Conservation (phyloP, 1,140 invertebrate genomes). For the Ceratitis capitata region DNA sequence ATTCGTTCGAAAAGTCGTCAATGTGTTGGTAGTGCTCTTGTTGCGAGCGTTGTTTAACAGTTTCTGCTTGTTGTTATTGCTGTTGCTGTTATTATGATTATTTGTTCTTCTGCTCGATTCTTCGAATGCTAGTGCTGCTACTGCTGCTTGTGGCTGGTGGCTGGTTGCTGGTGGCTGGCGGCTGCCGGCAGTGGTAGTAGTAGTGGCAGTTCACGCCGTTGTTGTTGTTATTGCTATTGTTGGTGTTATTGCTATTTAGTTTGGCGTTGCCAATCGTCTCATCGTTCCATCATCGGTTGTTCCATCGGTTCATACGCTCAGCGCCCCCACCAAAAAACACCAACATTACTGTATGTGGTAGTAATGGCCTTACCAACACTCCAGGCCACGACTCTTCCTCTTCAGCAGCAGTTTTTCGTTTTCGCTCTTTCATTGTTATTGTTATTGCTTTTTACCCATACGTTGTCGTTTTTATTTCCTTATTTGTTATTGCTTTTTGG, state of each 20-base stretch:
- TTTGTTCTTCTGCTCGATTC: slow-evolving; percentile 31
- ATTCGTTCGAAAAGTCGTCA: slow-evolving; percentile 32
- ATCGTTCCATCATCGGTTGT: slow-evolving; percentile 27
- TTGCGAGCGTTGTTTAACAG: neutral
- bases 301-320: slow-evolving; percentile 17
- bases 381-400: too few relatives aligned
- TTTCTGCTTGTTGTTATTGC: neutral
- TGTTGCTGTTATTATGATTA: slow-evolving; percentile 18
- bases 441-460: slow-evolving; percentile 15
- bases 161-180: neutral
- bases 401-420: neutral
- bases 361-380: too few relatives aligned
- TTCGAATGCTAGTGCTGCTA: neutral
- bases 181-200: neutral
- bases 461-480: slow-evolving; percentile 10
- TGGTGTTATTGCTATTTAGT: slow-evolving; percentile 5
- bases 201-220: too few relatives aligned
- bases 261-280: slow-evolving; percentile 29
- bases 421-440: slow-evolving; percentile 26
- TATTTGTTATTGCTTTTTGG: neutral
- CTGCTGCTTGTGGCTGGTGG: neutral
- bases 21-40: slow-evolving; percentile 9
- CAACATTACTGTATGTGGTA: neutral
- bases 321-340: neutral
- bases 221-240: too few relatives aligned